Evolutionary conservation across 2,888 invertebrate species (phyloP).

Genomic region (Habroteleia sp.): DNA sequence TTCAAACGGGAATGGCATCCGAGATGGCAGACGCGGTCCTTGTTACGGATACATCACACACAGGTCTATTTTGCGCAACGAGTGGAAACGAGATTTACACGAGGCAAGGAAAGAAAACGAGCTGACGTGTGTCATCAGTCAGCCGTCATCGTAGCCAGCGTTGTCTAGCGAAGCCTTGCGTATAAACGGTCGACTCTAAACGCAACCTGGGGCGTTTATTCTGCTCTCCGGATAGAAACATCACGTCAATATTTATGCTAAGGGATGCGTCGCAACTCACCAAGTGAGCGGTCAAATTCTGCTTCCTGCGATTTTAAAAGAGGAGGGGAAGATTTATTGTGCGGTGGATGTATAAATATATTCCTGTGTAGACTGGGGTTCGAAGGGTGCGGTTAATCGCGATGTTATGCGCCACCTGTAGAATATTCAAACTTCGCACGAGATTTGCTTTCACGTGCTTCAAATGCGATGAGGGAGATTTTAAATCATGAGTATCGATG

Average conservation of each 20-base stretch:
- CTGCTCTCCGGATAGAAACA: constrained; percentile 19
- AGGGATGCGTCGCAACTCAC: constrained; percentile 6
- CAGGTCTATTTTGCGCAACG: constrained; percentile 16
- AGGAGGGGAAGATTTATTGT: constrained; percentile 4
- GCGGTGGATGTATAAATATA: constrained; percentile 5
- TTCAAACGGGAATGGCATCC: constrained; percentile 42
- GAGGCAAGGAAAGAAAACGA: constrained; percentile 34
- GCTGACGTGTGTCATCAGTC: constrained; percentile 70
- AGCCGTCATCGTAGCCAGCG: constrained; percentile 60
- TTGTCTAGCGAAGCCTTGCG: constrained; percentile 61
- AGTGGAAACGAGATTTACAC: constrained; percentile 16
- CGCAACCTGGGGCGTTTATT: constrained; percentile 39
- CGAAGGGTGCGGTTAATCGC: constrained; percentile 28
- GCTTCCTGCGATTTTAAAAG: not conserved
- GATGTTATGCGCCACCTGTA: constrained; percentile 48
- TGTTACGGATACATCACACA: constrained; percentile 48
- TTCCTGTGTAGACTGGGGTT: not conserved
- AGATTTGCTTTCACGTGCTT: constrained; percentile 14
- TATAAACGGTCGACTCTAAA: constrained; percentile 36
- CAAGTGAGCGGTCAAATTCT: constrained; percentile 28
- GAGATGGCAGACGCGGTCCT: constrained; percentile 40
- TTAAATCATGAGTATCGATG: constrained; percentile 27
- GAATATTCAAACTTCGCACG: constrained; percentile 40
- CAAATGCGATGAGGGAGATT: constrained; percentile 23
- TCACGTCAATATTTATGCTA: constrained; percentile 20